phyloP scores from a whole-genome alignment of 2,888 invertebrate genomes.

The Synergus gifuensis region DNA sequence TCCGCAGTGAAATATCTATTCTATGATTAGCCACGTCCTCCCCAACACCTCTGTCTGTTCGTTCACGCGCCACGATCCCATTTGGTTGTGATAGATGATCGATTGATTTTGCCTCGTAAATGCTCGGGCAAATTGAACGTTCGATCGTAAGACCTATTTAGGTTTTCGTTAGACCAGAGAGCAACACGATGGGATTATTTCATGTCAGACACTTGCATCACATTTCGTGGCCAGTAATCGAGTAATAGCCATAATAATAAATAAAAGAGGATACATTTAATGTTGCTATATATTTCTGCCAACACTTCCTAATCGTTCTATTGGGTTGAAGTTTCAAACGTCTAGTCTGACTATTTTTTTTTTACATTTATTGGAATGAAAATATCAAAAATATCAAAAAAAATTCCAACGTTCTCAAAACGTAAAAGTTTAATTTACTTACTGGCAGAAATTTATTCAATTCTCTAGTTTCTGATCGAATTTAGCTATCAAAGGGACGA shows the following conservation, averaged over 20 bases:
- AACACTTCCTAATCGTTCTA: neutral
- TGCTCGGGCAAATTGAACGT: constrained; percentile 39
- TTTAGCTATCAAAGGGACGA: neutral
- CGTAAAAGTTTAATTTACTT: no score
- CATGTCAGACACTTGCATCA: constrained; percentile 20
- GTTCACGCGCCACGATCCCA: constrained; percentile 42
- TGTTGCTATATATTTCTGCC: neutral
- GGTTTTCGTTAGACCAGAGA: constrained; percentile 1
- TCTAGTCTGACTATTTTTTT: no score
- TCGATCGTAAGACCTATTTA: constrained; percentile 28
- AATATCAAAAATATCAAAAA: no score
- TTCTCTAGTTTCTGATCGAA: neutral
- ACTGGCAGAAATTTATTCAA: no score
- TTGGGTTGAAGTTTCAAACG: no score
- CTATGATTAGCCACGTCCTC: constrained; percentile 35
- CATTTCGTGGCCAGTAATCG: constrained; percentile 15
- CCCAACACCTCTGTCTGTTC: constrained; percentile 30
- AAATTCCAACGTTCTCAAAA: no score
- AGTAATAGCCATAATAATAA: constrained; percentile 1
- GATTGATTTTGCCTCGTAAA: constrained; percentile 50
- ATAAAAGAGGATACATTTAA: constrained; percentile 9
- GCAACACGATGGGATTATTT: constrained; percentile 38
- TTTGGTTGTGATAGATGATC: constrained; percentile 52
- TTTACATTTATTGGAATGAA: no score
- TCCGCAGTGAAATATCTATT: constrained; percentile 18